Conservation (phyloP, 30 jellyfish, hydroid and myxozoan species). For the Aurelia sp. region DNA sequence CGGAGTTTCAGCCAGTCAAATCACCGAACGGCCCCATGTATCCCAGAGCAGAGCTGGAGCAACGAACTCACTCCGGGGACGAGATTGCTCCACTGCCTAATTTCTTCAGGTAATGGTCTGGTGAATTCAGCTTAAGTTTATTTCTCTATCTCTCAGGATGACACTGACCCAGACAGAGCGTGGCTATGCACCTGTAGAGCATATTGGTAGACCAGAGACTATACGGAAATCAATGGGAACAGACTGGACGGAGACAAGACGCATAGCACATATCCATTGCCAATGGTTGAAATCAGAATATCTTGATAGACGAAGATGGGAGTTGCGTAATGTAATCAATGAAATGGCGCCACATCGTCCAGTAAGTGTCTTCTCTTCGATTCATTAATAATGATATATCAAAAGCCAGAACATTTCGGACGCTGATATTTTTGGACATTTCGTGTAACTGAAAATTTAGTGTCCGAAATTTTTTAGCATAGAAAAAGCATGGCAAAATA, state of each 20-base stretch:
- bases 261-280: constrained; percentile 75
- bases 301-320: constrained; percentile 66
- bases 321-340: constrained; percentile 60
- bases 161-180: constrained; percentile 86
- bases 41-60: no score
- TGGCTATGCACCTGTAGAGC: constrained; percentile 87
- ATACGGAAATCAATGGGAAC: constrained; percentile 66
- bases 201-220: constrained; percentile 82
- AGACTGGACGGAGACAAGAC: constrained; percentile 57
- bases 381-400: not conserved
- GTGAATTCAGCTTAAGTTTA: no score
- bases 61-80: no score
- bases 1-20: no score
- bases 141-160: constrained; percentile 39
- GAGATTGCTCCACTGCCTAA: no score
- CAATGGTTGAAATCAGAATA: constrained; percentile 90
- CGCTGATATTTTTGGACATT: not conserved
- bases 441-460: no score
- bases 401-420: not conserved
- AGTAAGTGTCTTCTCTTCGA: constrained; percentile 33
- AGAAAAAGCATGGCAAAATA: no score
- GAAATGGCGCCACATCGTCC: constrained; percentile 81
- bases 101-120: no score
- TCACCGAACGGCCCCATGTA: no score
- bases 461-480: no score